Conservation (phyloP, 2,888 invertebrate species). For the Micropterix aruncella region DNA sequence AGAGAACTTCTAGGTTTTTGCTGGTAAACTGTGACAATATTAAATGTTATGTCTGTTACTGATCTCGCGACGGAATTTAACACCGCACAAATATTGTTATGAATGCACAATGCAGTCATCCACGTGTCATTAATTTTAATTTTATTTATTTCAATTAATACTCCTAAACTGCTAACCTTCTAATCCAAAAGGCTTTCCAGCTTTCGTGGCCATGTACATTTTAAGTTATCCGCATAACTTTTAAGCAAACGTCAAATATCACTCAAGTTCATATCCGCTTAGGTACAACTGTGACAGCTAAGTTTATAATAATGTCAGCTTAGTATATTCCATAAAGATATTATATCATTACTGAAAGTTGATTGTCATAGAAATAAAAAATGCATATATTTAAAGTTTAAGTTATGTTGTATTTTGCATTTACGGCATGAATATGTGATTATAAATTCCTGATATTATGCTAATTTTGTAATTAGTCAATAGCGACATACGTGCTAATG, state of each 20-base stretch:
- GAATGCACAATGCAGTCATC: no score
- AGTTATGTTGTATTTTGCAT: neutral
- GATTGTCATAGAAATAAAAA: neutral
- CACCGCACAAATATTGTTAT: neutral
- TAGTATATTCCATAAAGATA: neutral
- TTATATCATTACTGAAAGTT: neutral
- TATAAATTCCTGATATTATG: neutral
- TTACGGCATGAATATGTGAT: neutral
- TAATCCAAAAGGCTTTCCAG: neutral
- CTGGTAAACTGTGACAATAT: constrained; percentile 1
- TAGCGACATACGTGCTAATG: no score
- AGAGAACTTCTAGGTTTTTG: constrained; percentile 5
- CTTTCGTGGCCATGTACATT: neutral
- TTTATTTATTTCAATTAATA: no score
- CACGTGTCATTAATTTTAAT: no score
- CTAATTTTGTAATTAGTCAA: no score
- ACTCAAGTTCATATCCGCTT: constrained; percentile 33
- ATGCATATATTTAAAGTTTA: neutral
- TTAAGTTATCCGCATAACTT: neutral
- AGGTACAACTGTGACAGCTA: constrained; percentile 15
- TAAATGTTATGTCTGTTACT: neutral
- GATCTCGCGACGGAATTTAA: neutral
- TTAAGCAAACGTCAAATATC: constrained; percentile 17
- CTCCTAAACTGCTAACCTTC: neutral
- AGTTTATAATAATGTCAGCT: neutral